These are phyloP conservation scores for Lucilia cuprina DNA, from an alignment of 1,140 invertebrate genomes.

Conservation along the genomic window DNA sequence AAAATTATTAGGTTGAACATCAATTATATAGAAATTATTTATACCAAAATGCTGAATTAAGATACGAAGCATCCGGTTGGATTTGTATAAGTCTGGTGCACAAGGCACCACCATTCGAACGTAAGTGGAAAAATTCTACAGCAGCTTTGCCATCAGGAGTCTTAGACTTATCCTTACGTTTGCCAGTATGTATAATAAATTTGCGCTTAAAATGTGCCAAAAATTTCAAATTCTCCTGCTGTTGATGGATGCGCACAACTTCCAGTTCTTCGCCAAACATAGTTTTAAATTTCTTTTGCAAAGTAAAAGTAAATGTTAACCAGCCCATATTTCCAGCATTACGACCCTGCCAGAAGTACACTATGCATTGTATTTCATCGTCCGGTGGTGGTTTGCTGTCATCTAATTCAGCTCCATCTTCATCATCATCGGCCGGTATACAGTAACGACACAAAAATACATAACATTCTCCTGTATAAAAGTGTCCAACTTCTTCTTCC, in stretches of 20 bases:
- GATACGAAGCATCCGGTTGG: conserved; percentile 75
- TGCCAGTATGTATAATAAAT: conserved; percentile 93
- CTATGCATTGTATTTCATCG: conserved; percentile 94
- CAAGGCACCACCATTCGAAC: conserved; percentile 94
- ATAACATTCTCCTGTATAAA: conserved; percentile 96
- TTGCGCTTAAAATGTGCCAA: conserved; percentile 96
- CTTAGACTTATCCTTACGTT: conserved; percentile 72
- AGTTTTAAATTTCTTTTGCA: conserved; percentile 97
- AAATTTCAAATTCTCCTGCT: conserved; percentile 99
- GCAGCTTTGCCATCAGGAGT: conserved; percentile 66
- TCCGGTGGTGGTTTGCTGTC: conserved; percentile 67
- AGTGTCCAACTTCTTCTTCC: conserved; percentile 92
- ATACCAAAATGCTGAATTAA: conserved; percentile 88
- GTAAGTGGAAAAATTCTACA: conserved; percentile 93
- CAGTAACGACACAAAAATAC: conserved; percentile 97
- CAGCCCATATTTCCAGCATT: conserved; percentile 99
- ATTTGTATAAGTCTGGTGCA: conserved; percentile 95
- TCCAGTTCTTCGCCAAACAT: conserved; percentile 95
- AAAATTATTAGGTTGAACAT: too few species aligned
- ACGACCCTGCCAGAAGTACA: conserved; percentile 99
- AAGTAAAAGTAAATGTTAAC: conserved; percentile 97
- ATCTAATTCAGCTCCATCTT: conserved; percentile 70
- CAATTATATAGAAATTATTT: conserved; percentile 2
- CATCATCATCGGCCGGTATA: conserved; percentile 70
- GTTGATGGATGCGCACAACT: conserved; percentile 96